A percentile compares a stretch with the other conserved stretches of the same genome.
Conservation (phyloP, 2,888 invertebrate species). For the Arctia plantaginis region DNA sequence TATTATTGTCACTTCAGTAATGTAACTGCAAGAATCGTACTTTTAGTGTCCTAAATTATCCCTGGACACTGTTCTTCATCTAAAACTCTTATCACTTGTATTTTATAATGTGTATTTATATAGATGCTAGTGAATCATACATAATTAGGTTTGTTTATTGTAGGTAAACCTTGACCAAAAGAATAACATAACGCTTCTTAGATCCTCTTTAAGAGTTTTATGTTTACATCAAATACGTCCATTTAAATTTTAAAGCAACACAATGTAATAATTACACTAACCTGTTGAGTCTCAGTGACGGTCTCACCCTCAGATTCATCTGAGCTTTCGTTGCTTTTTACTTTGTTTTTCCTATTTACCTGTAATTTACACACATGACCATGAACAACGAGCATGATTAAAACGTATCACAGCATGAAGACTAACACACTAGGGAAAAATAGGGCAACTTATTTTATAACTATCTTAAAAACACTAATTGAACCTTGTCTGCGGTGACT, state of each 20-base stretch:
- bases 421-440: background rate
- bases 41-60: background rate
- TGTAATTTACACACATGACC: conserved; percentile 55
- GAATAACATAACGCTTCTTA: background rate
- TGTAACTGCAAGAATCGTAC: background rate
- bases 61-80: background rate
- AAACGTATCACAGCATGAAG: background rate
- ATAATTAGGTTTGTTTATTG: background rate
- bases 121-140: background rate
- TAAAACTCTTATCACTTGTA: background rate
- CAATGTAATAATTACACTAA: conserved; percentile 54
- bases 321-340: conserved; percentile 81
- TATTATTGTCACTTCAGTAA: background rate
- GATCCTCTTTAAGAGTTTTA: background rate
- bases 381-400: conserved; percentile 37
- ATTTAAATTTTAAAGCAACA: background rate
- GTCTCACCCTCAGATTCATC: conserved; percentile 84
- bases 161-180: background rate
- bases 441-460: background rate
- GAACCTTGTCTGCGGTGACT: background rate
- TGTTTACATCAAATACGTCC: background rate
- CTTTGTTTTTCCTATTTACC: conserved; percentile 83
- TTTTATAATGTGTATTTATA: background rate
- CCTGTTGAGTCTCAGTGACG: conserved; percentile 84
- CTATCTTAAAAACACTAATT: background rate